A percentile compares a stretch with the other conserved stretches of the same genome.
Conservation (phyloP, 2,113 vertebrate genomes). For the Ginglymostoma cirratum region DNA sequence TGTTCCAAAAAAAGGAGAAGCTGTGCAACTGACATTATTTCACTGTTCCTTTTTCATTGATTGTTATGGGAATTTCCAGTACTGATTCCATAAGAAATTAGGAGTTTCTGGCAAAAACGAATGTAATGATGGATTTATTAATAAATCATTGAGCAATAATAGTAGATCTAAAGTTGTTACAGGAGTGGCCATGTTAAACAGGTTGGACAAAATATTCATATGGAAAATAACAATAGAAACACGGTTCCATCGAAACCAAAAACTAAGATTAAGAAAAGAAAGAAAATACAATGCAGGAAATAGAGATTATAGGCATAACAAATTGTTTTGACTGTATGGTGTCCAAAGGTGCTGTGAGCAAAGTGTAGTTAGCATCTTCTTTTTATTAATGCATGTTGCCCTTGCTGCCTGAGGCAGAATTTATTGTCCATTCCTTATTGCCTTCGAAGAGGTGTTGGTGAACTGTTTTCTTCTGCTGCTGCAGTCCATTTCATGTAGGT, state of each 20-base stretch:
- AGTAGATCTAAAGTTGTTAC: neutral
- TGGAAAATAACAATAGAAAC: neutral
- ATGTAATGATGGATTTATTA: neutral
- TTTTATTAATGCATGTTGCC: too few relatives aligned
- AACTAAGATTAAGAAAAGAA: neutral
- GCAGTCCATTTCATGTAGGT: too few relatives aligned
- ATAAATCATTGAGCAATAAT: neutral
- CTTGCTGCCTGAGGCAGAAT: too few relatives aligned
- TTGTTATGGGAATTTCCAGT: neutral
- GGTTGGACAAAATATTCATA: neutral
- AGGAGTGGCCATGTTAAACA: neutral
- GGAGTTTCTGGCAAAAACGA: neutral
- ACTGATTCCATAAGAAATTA: neutral
- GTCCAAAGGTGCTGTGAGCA: too few relatives aligned
- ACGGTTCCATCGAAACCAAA: neutral
- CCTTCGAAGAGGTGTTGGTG: too few relatives aligned
- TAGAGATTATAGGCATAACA: neutral
- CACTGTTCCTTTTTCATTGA: neutral
- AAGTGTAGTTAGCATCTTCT: too few relatives aligned
- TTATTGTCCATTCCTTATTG: too few relatives aligned
- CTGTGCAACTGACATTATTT: neutral
- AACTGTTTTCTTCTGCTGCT: too few relatives aligned
- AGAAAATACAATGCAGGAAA: neutral
- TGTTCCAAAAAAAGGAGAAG: neutral
- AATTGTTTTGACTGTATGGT: neutral